Evolutionary conservation across 2,888 invertebrate genomes (phyloP).

Genomic region (Cheiracanthium punctorium): DNA sequence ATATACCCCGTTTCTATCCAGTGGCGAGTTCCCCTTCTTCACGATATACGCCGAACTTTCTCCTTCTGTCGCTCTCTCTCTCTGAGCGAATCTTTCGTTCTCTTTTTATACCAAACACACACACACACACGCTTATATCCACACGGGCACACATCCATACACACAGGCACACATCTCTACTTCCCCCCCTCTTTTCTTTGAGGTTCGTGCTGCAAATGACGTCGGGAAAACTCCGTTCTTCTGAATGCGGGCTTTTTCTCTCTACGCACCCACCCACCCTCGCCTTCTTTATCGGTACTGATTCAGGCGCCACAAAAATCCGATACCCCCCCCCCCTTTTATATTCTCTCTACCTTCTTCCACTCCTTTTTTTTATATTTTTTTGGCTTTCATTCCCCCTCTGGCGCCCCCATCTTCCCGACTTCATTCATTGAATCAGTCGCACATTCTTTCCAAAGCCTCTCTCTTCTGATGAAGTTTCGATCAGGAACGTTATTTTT

Average conservation of each 20-base stretch:
- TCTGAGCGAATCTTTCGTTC: constrained; percentile 9
- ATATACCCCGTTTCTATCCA: not conserved
- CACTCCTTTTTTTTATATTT: no score
- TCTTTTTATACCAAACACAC: constrained; percentile 12
- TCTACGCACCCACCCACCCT: not conserved
- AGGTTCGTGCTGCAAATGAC: constrained; percentile 61
- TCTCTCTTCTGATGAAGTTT: constrained; percentile 66
- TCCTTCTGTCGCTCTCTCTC: constrained; percentile 5
- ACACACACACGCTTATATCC: not conserved
- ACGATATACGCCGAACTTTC: constrained; percentile 21
- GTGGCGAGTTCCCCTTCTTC: not conserved
- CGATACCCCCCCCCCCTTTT: constrained; percentile 57
- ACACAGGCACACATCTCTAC: constrained; percentile 22
- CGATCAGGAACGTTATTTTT: constrained; percentile 48
- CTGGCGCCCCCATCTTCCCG: constrained; percentile 18
- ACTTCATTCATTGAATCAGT: constrained; percentile 65
- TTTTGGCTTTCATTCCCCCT: constrained; percentile 33
- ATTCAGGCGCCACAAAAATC: constrained; percentile 70
- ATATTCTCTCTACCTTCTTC: constrained; percentile 39
- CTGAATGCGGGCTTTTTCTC: constrained; percentile 21
- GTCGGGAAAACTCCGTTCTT: constrained; percentile 32
- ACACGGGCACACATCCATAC: constrained; percentile 12
- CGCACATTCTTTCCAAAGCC: constrained; percentile 45
- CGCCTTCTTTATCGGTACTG: constrained; percentile 51
- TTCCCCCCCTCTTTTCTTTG: constrained; percentile 35